A percentile compares a stretch with the other conserved stretches of the same genome.
Conservation (phyloP, 2,888 invertebrate genomes). For the Eupithecia abbreviata region DNA sequence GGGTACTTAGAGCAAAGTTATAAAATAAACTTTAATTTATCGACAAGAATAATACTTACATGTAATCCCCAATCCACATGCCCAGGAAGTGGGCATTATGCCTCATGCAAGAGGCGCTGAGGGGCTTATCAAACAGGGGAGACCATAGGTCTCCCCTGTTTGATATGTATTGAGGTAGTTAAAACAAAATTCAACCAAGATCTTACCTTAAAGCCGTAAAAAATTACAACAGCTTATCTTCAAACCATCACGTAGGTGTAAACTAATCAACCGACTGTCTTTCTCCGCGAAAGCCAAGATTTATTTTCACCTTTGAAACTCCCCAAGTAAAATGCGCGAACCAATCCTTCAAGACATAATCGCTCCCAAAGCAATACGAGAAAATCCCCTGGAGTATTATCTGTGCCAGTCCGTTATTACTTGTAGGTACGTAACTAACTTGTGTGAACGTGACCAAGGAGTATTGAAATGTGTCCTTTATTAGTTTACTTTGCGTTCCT, state of each 20-base stretch:
- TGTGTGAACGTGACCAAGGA: constrained; percentile 5
- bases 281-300: not conserved
- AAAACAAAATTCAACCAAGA: not conserved
- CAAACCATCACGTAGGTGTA: not conserved
- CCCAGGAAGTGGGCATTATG: too few relatives aligned
- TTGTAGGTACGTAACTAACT: not conserved
- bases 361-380: not conserved
- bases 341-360: constrained; percentile 8
- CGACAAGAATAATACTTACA: too few relatives aligned
- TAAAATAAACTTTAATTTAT: too few relatives aligned
- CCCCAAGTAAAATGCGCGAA: not conserved
- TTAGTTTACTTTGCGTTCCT: constrained; percentile 16
- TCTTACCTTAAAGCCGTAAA: not conserved
- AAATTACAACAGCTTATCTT: not conserved
- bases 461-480: constrained; percentile 14
- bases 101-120: too few relatives aligned
- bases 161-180: not conserved
- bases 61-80: too few relatives aligned
- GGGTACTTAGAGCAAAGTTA: too few relatives aligned
- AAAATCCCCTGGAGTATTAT: not conserved
- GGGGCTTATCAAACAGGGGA: too few relatives aligned
- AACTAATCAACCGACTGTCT: not conserved
- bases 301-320: not conserved
- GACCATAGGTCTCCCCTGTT: too few relatives aligned
- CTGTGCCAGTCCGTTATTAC: constrained; percentile 6